Percentiles rank a stretch among this genome's conserved stretches.
Evolutionary conservation across 2,888 invertebrate species (phyloP).

Genomic region (Sesamia inferens): DNA sequence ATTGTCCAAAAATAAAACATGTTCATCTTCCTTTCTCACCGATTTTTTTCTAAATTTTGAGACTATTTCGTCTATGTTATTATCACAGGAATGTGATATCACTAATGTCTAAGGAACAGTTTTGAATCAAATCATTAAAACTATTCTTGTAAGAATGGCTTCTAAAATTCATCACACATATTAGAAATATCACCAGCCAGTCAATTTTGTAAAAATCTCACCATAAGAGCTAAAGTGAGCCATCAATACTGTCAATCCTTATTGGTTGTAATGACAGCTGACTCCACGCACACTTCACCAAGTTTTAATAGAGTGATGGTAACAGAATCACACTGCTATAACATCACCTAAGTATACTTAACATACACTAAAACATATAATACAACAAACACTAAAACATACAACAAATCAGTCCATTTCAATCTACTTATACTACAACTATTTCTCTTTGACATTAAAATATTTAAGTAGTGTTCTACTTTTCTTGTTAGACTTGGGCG

Average conservation of each 20-base stretch:
- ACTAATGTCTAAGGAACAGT: slow-evolving; percentile 6
- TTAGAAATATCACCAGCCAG: neutral
- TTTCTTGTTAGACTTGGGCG: slow-evolving; percentile 71
- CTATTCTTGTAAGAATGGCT: slow-evolving; percentile 7
- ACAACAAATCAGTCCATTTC: slow-evolving; percentile 64
- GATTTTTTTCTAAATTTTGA: slow-evolving; percentile 3
- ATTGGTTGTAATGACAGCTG: too few relatives aligned
- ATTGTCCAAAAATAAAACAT: slow-evolving; percentile 20
- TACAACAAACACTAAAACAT: too few relatives aligned
- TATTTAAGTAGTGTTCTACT: slow-evolving; percentile 80
- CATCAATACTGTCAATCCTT: too few relatives aligned
- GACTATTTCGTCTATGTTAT: slow-evolving; percentile 10
- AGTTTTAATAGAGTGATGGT: too few relatives aligned
- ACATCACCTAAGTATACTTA: slow-evolving; percentile 43
- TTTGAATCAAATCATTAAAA: slow-evolving; percentile 1
- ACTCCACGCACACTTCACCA: too few relatives aligned
- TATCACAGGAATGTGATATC: slow-evolving; percentile 37
- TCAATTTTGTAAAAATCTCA: too few relatives aligned
- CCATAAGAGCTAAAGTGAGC: too few relatives aligned
- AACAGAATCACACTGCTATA: neutral
- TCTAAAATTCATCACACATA: slow-evolving; percentile 10
- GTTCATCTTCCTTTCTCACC: slow-evolving; percentile 1
- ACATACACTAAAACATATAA: slow-evolving; percentile 28
- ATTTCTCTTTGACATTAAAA: slow-evolving; percentile 77
- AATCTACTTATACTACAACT: slow-evolving; percentile 33